Evolutionary conservation across 2,797 vertebrate genomes (phyloP).

Genomic region (Gallinago nigripennis): DNA sequence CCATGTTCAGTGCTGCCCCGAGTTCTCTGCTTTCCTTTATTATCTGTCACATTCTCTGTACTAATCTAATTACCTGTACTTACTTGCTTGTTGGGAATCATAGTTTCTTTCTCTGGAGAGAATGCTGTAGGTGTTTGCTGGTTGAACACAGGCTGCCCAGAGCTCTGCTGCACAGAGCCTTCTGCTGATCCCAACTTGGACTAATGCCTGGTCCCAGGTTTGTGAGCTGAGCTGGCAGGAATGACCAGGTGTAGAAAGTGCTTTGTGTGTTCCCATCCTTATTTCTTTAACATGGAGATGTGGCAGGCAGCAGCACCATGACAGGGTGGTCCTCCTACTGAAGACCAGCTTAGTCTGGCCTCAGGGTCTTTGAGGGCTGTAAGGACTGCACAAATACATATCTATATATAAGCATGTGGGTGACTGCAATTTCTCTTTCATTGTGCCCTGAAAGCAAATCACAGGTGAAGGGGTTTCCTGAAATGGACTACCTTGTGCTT

Average conservation of each 20-base stretch:
- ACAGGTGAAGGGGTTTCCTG: background rate
- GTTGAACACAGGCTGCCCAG: background rate
- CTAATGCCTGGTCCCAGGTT: too few relatives aligned
- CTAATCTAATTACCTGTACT: background rate
- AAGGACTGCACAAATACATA: background rate
- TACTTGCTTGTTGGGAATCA: background rate
- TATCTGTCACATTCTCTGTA: background rate
- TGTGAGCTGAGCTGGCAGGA: background rate
- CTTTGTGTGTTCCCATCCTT: background rate
- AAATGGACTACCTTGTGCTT: background rate
- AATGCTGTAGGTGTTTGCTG: background rate
- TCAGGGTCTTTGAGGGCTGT: background rate
- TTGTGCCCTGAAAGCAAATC: background rate
- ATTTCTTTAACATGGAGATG: background rate
- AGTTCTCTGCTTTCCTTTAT: background rate
- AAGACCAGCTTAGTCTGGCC: background rate
- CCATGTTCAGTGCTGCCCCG: background rate
- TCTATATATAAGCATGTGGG: too few relatives aligned
- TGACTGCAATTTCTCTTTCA: background rate
- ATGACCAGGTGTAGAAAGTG: background rate
- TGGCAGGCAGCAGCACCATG: background rate
- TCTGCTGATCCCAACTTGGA: background rate
- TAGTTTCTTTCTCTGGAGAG: background rate
- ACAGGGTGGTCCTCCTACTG: rapidly evolving
- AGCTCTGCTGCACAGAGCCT: background rate